These are phyloP conservation scores for Bos taurus DNA, from an alignment of 2,113 vertebrate genomes.

Conservation along the genomic window DNA sequence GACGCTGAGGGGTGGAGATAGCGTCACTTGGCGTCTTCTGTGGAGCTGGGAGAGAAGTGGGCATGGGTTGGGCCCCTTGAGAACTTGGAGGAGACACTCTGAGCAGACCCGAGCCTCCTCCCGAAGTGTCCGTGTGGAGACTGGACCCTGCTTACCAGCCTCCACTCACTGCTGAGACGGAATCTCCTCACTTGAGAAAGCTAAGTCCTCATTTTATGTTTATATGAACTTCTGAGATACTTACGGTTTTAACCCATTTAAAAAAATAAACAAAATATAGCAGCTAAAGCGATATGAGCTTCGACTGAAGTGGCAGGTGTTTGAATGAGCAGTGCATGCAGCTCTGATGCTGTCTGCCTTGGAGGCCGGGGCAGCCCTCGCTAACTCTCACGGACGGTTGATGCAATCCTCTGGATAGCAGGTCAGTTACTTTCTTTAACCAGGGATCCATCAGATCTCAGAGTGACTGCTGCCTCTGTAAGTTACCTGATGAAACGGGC, in stretches of 20 bases:
- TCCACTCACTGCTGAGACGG: not conserved
- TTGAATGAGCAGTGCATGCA: fast-evolving
- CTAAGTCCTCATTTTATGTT: not conserved
- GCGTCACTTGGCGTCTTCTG: not conserved
- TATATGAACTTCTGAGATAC: not conserved
- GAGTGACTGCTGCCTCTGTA: not conserved
- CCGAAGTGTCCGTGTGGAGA: not conserved
- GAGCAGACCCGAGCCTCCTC: not conserved
- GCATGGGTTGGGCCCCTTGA: not conserved
- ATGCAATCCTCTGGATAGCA: not conserved
- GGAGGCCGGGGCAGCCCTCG: not conserved
- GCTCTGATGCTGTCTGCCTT: not conserved
- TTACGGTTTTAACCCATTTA: not conserved
- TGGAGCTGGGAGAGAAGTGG: not conserved
- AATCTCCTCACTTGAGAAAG: not conserved
- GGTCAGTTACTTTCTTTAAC: not conserved
- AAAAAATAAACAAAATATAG: not conserved
- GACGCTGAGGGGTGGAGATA: not conserved
- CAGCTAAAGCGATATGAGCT: not conserved
- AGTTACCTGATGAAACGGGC: not conserved
- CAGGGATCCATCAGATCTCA: not conserved
- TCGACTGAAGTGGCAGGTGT: not conserved
- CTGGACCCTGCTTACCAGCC: not conserved
- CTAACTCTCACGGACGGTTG: not conserved
- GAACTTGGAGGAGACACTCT: not conserved